Conservation (phyloP, 2,888 invertebrate genomes). For the Coelogynopora nodosa region DNA sequence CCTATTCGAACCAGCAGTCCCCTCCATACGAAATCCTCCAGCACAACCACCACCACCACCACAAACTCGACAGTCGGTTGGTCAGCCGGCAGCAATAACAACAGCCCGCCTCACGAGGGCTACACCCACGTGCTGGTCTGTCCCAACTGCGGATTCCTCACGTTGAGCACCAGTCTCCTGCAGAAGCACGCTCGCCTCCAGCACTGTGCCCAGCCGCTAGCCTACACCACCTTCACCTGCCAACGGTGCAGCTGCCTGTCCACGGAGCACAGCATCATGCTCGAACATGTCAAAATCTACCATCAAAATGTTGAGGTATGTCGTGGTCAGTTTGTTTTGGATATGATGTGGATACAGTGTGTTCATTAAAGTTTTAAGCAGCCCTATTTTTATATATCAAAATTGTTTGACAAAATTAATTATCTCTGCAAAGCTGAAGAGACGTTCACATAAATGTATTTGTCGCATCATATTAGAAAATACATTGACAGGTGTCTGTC, state of each 20-base stretch:
- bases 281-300: conserved; percentile 43
- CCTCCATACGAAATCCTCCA: background rate
- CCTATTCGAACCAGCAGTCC: background rate
- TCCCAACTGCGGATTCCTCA: conserved; percentile 34
- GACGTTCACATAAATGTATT: no score
- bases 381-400: no score
- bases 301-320: conserved; percentile 35
- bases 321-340: background rate
- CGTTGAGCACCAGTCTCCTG: background rate
- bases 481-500: no score
- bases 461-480: no score
- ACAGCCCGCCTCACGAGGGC: background rate
- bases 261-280: conserved; percentile 38
- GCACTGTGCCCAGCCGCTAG: background rate
- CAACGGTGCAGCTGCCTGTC: conserved; percentile 34
- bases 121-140: conserved; percentile 37
- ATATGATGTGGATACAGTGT: no score
- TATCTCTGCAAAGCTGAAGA: no score
- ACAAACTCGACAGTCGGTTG: background rate
- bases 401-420: no score
- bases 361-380: no score
- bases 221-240: conserved; percentile 39
- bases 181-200: conserved; percentile 10
- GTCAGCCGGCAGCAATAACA: background rate
- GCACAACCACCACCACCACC: background rate